phyloP scores from a whole-genome alignment of 2,797 vertebrate species.

The Sorex maritimensis region DNA sequence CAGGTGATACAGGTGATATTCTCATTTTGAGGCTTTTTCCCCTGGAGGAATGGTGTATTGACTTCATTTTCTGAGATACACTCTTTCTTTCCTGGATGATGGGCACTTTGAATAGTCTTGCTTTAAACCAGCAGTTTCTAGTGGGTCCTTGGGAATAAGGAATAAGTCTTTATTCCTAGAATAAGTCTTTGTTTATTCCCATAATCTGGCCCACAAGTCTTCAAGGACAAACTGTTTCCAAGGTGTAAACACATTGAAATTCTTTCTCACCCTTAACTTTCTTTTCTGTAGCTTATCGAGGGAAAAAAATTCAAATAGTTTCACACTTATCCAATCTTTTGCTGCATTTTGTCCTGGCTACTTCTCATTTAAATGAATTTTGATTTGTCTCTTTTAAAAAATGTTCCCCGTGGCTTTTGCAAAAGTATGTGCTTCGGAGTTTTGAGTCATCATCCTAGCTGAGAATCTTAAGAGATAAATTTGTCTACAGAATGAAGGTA shows the following conservation, averaged over 20 bases:
- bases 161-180: too few species aligned
- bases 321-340: background rate
- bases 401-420: background rate
- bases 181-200: background rate
- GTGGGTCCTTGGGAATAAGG: background rate
- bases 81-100: background rate
- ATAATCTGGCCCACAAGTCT: background rate
- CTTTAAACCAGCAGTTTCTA: background rate
- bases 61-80: background rate
- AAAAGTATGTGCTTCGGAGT: background rate
- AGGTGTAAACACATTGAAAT: background rate
- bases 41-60: background rate
- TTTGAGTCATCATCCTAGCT: too few species aligned
- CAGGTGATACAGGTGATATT: background rate
- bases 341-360: background rate
- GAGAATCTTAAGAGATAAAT: conserved; percentile 15
- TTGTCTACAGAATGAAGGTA: conserved; percentile 40
- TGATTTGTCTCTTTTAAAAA: background rate
- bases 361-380: background rate
- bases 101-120: background rate
- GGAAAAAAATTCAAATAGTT: background rate
- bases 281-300: background rate
- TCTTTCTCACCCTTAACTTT: background rate
- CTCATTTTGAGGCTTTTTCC: background rate
- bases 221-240: background rate